Conservation (phyloP, 2,888 invertebrate genomes). For the Stenchaetothrips biformis region DNA sequence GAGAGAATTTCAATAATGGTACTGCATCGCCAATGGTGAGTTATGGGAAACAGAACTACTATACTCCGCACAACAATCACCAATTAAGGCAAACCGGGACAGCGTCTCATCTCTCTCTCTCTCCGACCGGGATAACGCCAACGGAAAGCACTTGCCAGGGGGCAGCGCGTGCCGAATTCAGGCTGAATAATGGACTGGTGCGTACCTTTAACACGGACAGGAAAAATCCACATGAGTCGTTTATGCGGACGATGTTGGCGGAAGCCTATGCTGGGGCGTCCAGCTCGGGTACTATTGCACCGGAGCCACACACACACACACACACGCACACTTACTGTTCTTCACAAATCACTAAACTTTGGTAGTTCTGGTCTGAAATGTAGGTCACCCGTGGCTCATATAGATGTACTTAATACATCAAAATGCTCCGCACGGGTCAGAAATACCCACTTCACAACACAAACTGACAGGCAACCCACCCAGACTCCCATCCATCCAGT, state of each 20-base stretch:
- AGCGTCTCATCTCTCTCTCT: no score
- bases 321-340: background rate
- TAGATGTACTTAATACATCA: background rate
- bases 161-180: no score
- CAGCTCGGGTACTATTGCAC: background rate
- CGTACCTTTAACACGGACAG: background rate
- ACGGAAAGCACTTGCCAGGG: no score
- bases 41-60: no score
- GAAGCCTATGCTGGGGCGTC: background rate
- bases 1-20: no score
- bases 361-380: background rate
- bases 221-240: background rate
- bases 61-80: no score
- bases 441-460: slow-evolving; percentile 9
- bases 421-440: background rate
- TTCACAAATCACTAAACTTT: background rate
- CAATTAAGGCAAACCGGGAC: no score
- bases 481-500: background rate
- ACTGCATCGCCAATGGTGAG: no score
- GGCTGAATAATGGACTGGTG: no score
- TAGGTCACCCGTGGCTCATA: background rate
- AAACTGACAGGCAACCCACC: slow-evolving; percentile 17
- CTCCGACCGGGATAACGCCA: no score
- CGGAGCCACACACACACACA: background rate
- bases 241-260: background rate